A percentile compares a stretch with the other conserved stretches of the same genome.
Evolutionary conservation across 2,888 invertebrate genomes (phyloP).

Genomic region (Oscheius onirici): DNA sequence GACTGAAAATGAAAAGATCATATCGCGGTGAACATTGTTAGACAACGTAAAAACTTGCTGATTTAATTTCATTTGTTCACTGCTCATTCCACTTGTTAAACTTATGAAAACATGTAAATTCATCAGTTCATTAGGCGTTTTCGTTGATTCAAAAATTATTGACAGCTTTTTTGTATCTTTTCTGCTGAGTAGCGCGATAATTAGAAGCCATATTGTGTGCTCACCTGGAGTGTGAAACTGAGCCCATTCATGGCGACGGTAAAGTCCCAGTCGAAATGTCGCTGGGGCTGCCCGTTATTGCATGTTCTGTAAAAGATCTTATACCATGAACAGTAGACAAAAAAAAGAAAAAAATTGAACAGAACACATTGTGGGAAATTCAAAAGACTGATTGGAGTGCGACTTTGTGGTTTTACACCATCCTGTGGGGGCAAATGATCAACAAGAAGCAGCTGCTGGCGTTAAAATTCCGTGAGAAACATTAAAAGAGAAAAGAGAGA

Average conservation of each 20-base stretch:
- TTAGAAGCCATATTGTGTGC: not conserved
- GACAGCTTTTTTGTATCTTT: not conserved
- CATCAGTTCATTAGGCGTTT: no score
- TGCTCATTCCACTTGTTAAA: not conserved
- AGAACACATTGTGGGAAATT: not conserved
- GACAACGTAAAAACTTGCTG: no score
- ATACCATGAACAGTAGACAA: not conserved
- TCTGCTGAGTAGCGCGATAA: not conserved
- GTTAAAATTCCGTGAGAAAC: no score
- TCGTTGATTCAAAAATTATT: not conserved
- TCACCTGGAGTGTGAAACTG: slow-evolving; percentile 32
- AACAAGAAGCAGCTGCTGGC: no score
- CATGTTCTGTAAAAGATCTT: slow-evolving; percentile 11
- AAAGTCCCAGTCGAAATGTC: slow-evolving; percentile 27
- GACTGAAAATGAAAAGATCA: slow-evolving; percentile 50
- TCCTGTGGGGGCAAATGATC: no score
- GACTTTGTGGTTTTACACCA: no score
- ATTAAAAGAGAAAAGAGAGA: no score
- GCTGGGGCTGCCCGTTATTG: slow-evolving; percentile 28
- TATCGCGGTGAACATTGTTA: no score
- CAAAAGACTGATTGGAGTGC: not conserved
- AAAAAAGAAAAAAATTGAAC: not conserved
- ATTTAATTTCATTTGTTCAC: no score
- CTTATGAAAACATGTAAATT: not conserved
- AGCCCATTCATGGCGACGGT: slow-evolving; percentile 36